Evolutionary conservation across 1,140 invertebrate genomes (phyloP).

Genomic region (Nylanderia fulva): DNA sequence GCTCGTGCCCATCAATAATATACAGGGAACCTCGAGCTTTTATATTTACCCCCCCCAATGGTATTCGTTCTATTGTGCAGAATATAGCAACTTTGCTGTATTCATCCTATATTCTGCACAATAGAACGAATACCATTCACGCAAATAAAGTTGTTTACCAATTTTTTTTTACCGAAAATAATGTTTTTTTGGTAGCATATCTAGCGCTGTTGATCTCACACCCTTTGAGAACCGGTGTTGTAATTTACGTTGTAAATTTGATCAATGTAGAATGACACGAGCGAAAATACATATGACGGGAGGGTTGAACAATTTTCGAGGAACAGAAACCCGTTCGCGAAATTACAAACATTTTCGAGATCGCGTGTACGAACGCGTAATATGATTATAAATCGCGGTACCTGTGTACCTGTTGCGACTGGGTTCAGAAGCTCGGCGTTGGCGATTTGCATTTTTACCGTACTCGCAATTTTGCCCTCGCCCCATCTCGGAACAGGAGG

Average conservation of each 20-base stretch:
- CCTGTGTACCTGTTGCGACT: constrained; percentile 59
- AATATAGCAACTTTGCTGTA: not conserved
- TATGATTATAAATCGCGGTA: constrained; percentile 60
- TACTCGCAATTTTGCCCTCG: constrained; percentile 34
- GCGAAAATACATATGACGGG: not conserved
- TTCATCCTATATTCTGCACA: not conserved
- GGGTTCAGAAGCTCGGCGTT: not conserved
- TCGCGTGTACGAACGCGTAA: constrained; percentile 54
- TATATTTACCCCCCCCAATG: too few species aligned
- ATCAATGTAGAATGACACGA: not conserved
- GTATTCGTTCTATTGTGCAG: too few species aligned
- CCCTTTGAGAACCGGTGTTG: not conserved
- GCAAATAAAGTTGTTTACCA: constrained; percentile 1
- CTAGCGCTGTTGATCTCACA: not conserved
- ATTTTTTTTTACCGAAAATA: too few species aligned
- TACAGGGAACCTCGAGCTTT: constrained; percentile 3
- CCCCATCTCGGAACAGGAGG: not conserved
- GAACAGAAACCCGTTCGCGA: constrained; percentile 26
- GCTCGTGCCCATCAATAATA: not conserved
- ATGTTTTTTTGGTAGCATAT: not conserved
- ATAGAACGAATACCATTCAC: not conserved
- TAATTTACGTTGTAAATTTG: constrained; percentile 1
- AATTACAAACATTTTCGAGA: constrained; percentile 60
- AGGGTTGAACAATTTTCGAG: constrained; percentile 40
- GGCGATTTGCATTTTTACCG: constrained; percentile 62